Conservation (phyloP, 2,113 vertebrate genomes). For the western clawed frog (Xenopus tropicalis) region DNA sequence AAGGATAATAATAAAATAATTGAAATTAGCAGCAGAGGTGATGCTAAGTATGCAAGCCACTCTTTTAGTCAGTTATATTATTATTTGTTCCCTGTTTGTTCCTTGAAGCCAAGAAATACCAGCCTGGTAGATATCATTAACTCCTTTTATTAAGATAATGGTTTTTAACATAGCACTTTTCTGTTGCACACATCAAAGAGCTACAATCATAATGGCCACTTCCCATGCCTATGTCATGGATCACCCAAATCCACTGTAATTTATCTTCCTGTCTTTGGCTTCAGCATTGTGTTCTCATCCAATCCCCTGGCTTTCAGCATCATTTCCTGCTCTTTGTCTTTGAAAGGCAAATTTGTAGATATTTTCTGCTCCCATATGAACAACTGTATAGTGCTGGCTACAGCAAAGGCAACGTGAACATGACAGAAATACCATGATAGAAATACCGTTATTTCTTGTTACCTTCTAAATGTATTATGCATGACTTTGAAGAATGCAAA, state of each 20-base stretch:
- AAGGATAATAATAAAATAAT: too few species aligned
- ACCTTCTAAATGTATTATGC: too few species aligned
- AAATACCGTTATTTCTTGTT: too few species aligned
- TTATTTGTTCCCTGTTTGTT: background rate
- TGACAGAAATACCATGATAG: too few species aligned
- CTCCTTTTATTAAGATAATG: background rate
- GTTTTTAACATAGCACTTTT: background rate
- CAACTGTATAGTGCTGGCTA: background rate
- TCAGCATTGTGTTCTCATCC: background rate
- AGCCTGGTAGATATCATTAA: background rate
- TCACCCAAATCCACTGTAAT: conserved; percentile 5
- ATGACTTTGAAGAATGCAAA: too few species aligned
- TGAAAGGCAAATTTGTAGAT: background rate
- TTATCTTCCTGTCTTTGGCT: conserved; percentile 9
- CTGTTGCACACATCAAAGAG: background rate
- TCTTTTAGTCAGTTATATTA: background rate
- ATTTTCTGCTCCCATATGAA: background rate
- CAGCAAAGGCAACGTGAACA: too few species aligned
- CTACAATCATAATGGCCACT: background rate
- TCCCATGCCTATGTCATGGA: background rate
- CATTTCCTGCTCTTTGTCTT: background rate
- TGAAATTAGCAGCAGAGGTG: too few species aligned
- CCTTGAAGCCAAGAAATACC: background rate
- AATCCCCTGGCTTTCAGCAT: background rate
- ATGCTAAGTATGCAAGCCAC: too few species aligned